Percentiles rank a stretch among this genome's conserved stretches.
Conservation (phyloP, 2,888 invertebrate genomes). For the Colostygia pectinataria region DNA sequence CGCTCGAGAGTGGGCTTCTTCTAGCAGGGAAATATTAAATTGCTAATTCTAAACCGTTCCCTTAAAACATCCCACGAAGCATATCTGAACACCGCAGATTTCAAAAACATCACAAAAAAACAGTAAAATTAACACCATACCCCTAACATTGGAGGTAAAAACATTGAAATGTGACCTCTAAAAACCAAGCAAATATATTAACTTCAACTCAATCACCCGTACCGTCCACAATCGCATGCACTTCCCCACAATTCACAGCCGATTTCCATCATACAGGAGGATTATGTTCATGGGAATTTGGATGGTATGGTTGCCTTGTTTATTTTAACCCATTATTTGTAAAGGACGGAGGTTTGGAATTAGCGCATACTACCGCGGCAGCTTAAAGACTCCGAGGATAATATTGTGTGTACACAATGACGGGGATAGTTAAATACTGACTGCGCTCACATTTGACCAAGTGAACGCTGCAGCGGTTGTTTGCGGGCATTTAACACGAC, state of each 20-base stretch:
- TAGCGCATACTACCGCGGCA: constrained; percentile 77
- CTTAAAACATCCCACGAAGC: too few species aligned
- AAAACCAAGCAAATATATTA: constrained; percentile 62
- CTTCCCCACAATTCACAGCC: neutral
- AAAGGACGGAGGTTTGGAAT: constrained; percentile 67
- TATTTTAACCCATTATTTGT: constrained; percentile 61
- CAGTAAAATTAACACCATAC: constrained; percentile 50
- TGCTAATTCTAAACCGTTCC: too few species aligned
- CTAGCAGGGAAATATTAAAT: too few species aligned
- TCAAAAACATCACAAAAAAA: constrained; percentile 24
- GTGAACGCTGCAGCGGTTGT: constrained; percentile 24
- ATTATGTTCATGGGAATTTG: constrained; percentile 16
- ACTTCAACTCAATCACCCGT: constrained; percentile 41
- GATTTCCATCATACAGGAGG: neutral
- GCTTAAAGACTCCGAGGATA: constrained; percentile 54
- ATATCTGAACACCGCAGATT: too few species aligned
- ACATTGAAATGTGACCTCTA: constrained; percentile 61
- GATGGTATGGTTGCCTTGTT: constrained; percentile 45
- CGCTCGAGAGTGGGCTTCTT: too few species aligned
- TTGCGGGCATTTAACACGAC: constrained; percentile 43
- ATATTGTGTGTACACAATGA: constrained; percentile 50
- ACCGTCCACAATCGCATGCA: constrained; percentile 42
- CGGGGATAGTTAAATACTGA: constrained; percentile 26
- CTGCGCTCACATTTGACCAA: neutral
- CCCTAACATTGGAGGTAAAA: constrained; percentile 49